Evolutionary conservation across 2,113 vertebrate genomes (phyloP), one percentile per base, ranked within the genome.

Genomic region (Greenwoodochromis staneri): DNA sequence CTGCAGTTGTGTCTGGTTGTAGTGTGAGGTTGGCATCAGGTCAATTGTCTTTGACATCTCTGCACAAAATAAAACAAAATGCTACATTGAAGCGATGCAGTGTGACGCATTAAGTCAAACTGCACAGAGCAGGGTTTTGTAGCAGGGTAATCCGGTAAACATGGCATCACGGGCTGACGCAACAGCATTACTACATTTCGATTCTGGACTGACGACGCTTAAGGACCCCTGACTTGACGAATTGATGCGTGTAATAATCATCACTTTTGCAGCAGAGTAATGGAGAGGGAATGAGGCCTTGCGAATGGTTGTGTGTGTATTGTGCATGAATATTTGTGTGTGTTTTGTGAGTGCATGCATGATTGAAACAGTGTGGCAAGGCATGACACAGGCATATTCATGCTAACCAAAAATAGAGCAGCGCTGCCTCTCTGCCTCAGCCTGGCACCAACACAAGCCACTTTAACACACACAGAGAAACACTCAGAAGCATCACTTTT

Each of bases 331-430:
- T 31, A 21, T 53, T 49, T 92, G 54, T 87, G 80, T 61, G 76
- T 89, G 36, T 45, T 66, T 27, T 27, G 27, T 38, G 45, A 78
- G 42, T 51, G n/a, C 84, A 82, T 85, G 69, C 71, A 11, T 89
- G 91, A 91, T 55, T 88, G 49, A 90, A 92, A 86, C 29, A 71
- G 83, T 24, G 61, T 82, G 86, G 87, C 69, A 80, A 89, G 61
- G 73, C 85, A 85, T 85, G 89, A 88, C 87, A 69, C 27, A 19
- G 83, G 49, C 87, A 85, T 81, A 54, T 85, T 66, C 8, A 51
- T 19, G 84, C 66, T 5, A 7, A 80, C 91, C 87, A 86, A 91
- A 94, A 92, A 94, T 94, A 93, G 90, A 84, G 87, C 87, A 59
- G 78, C 3, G 17, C 38, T 45, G 57, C 85, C 53, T 85, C 61